phyloP scores from a whole-genome alignment of 1,140 invertebrate genomes.

The Leptinotarsa defecta region DNA sequence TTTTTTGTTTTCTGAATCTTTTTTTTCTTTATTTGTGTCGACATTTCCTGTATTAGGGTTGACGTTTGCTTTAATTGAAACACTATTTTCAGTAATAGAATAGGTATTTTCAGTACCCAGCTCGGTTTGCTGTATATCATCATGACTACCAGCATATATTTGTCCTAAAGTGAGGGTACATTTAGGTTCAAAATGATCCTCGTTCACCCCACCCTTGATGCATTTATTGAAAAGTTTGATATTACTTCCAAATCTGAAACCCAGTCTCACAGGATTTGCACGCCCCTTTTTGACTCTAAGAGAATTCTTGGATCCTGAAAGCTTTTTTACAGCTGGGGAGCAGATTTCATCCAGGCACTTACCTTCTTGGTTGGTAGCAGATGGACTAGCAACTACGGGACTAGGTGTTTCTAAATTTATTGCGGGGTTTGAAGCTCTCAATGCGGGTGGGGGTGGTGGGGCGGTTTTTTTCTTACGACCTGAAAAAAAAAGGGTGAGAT shows the following conservation, averaged over 20 bases:
- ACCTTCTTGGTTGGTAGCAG: conserved; percentile 28
- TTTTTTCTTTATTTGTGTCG: background rate
- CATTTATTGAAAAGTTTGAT: conserved; percentile 19
- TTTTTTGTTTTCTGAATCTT: background rate
- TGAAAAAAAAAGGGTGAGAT: conserved; percentile 29
- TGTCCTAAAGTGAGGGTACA: background rate
- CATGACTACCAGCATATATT: background rate
- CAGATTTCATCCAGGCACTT: conserved; percentile 16
- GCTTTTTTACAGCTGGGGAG: background rate
- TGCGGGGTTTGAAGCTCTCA: conserved; percentile 41
- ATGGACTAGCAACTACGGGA: conserved; percentile 56
- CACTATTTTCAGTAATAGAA: background rate
- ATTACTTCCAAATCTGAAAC: background rate
- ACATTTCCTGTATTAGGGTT: background rate
- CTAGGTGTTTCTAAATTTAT: conserved; percentile 48
- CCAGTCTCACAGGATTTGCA: conserved; percentile 1
- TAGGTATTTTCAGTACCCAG: background rate
- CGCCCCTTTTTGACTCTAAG: conserved; percentile 12
- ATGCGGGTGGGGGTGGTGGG: conserved; percentile 49
- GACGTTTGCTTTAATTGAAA: background rate
- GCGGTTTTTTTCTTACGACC: conserved; percentile 56
- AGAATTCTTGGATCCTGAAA: background rate
- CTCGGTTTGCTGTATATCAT: background rate
- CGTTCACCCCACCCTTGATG: background rate
- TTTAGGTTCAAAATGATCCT: background rate